Base-by-base conservation (phyloP, 2,888 invertebrate species). In the Tiliacea aurago region DNA sequence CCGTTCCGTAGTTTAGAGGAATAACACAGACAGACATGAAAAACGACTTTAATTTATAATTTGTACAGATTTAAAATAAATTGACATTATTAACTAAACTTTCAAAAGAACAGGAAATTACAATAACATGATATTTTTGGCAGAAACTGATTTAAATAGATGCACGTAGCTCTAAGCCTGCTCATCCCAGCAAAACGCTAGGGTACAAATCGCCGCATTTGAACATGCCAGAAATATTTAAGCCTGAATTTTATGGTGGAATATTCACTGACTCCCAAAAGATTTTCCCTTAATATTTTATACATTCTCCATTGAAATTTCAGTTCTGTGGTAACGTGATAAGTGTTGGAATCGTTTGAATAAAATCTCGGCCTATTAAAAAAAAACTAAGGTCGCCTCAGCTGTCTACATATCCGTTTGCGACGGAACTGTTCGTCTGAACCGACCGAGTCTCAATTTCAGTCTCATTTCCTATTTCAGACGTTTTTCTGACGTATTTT, bases 391-490 rank as follows among this genome's bases (percentile, higher is more conserved):
- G 84, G 88, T 80, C 74, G 83, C 76, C 83, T 84, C 83, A 86
- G 84, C 80, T 86, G 89, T 88, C 87, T 88, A 88, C 88, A 88
- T 84, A 79, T 86, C 86, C 88, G 88, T 78, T 76, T 70, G 71
- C 70, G 79, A 63, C 88, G 90, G 90, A 89, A 87, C 86, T 82
- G 76, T 66, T 83, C 76, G 83, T 81, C 84, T 83, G 82, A 81
- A 84, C 82, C 80, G 75, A 76, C 66, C 77, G 70, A 86, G 84
- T 87, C 90, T 88, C 91, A 87, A 90, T 90, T 88, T 87, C 83
- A 84, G 78, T 77, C 86, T 89, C 89, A 88, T 89, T 90, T 90
- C 90, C 90, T 75, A 69, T 84, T 81, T 81, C 78, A 76, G 77
- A 71, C 74, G 23, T 76, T 85, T 81, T 82, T 82, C 67, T 56